phyloP scores from a whole-genome alignment of 2,113 vertebrate genomes.

The Prionailurus viverrinus region DNA sequence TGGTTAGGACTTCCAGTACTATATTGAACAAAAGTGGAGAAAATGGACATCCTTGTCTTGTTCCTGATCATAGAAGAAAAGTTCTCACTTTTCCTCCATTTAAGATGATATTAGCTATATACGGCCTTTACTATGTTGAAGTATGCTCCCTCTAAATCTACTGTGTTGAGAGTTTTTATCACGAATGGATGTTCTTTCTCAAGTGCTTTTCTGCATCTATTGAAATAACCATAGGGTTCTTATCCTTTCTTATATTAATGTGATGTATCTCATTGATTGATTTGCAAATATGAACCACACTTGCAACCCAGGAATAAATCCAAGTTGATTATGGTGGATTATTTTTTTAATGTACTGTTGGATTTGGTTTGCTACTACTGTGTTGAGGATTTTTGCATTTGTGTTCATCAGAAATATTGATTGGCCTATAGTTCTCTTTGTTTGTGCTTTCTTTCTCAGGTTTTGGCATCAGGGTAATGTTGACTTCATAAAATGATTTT shows the following conservation, averaged over 20 bases:
- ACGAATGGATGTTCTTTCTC: neutral
- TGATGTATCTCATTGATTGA: neutral
- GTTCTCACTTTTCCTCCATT: neutral
- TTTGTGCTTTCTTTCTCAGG: neutral
- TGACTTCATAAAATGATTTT: neutral
- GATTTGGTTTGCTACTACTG: neutral
- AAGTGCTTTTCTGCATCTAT: neutral
- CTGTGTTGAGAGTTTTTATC: neutral
- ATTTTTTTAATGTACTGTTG: neutral
- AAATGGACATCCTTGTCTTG: neutral
- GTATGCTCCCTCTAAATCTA: neutral
- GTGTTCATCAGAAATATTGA: neutral
- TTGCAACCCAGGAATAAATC: neutral
- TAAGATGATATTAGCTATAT: neutral
- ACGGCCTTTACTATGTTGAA: neutral
- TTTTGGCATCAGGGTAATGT: neutral
- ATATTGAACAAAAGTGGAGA: neutral
- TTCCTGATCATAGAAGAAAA: neutral
- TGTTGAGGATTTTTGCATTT: neutral
- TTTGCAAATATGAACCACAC: neutral
- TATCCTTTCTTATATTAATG: neutral
- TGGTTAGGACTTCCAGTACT: neutral
- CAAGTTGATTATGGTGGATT: neutral
- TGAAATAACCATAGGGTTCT: neutral
- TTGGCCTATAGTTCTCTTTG: neutral